A percentile compares a stretch with the other conserved stretches of the same genome.
These are phyloP conservation scores for Pseudochromis fuscus DNA, from an alignment of 2,797 vertebrate species.

Conservation along the genomic window DNA sequence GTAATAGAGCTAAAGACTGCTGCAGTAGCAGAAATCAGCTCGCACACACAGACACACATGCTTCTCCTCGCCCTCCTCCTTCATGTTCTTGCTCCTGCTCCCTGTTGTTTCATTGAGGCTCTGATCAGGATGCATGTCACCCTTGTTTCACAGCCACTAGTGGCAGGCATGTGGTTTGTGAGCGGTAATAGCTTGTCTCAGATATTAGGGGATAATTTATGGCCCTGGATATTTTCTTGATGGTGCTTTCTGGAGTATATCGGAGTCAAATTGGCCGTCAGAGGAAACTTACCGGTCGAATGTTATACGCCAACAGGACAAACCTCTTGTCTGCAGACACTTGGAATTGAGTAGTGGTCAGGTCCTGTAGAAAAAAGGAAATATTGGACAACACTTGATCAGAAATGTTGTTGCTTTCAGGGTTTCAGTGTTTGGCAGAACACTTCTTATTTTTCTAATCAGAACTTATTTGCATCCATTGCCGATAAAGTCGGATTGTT, in stretches of 20 bases:
- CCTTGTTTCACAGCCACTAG: conserved; percentile 51
- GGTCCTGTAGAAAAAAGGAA: conserved; percentile 74
- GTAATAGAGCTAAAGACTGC: conserved; percentile 54
- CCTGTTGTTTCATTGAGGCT: conserved; percentile 37
- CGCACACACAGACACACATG: conserved; percentile 19
- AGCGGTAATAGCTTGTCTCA: conserved; percentile 40
- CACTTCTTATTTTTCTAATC: not conserved
- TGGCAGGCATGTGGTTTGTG: conserved; percentile 37
- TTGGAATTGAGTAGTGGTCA: conserved; percentile 81
- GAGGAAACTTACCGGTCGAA: conserved; percentile 82
- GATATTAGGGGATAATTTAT: conserved; percentile 56
- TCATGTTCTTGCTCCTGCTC: conserved; percentile 30
- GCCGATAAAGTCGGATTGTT: too few relatives aligned
- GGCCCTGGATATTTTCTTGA: conserved; percentile 21
- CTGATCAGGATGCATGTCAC: conserved; percentile 65
- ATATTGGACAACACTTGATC: not conserved
- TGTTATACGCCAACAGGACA: conserved; percentile 86
- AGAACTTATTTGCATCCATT: not conserved
- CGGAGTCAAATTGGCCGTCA: conserved; percentile 12
- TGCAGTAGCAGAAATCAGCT: conserved; percentile 62
- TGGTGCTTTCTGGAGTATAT: conserved; percentile 17
- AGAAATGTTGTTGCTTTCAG: not conserved
- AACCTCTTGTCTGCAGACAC: conserved; percentile 87
- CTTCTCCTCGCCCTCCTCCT: conserved; percentile 42
- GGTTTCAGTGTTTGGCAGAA: too few relatives aligned